Evolutionary conservation across 2,113 vertebrate genomes (phyloP), one percentile per base, ranked within the genome.

Genomic region (Nesogale talazaci): DNA sequence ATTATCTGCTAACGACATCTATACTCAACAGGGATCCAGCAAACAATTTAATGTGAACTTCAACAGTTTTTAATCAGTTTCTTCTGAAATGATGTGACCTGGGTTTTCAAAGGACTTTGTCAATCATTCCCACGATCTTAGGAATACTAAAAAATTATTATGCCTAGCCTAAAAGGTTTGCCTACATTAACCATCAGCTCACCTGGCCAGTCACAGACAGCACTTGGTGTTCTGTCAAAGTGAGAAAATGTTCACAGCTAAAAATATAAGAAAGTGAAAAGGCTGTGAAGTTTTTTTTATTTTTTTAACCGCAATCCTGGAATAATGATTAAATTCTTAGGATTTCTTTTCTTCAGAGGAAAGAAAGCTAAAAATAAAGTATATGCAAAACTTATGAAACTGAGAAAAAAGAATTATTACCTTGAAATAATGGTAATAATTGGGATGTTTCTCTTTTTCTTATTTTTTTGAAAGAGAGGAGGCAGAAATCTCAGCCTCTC

Each of bases 81-180:
- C 83, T 38, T 6, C 25, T 65, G 91, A 74, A 94, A 95, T 96
- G 79, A 52, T n/a, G 65, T 96, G 77, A 5, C 89, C 91, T 94
- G 94, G 65, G 20, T 7, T 95, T 93, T 86, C 74, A 96, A 97
- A 84, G 87, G 16, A 23, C 36, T 95, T 96, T 92, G 96, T 92
- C 92, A 94, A 93, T 95, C 94, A 89, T 78, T 90, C 22, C 34
- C 42, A 83, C 29, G 63, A 67, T 76, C 92, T 65, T 29, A 91
- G 80, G 82, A 84, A 94, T 72, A 94, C 75, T 86, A 92, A 88
- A 95, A 76, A 79, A 56, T 88, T 93, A 94, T 69, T 84, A 25
- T 88, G 95, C 77, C 42, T 79, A 78, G 70, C 86, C 91, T 93
- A 96, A 97, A 97, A 93, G 34, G 2, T 92, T 90, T 95, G 88